Evolutionary conservation across 2,797 vertebrate genomes (phyloP).

Genomic region (Aselliscus stoliczkanus): DNA sequence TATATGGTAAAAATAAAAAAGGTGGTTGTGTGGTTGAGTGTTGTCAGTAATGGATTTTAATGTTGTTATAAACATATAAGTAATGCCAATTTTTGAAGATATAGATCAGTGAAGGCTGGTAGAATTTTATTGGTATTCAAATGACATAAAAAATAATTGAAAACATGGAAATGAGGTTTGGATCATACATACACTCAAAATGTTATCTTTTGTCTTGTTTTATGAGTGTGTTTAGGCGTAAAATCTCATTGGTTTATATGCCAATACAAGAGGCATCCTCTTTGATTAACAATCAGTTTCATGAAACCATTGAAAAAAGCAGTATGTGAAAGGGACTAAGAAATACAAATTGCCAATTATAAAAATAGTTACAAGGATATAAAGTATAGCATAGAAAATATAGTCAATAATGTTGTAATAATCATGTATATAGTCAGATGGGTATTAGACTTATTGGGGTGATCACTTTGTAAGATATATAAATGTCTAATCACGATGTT

Average conservation of each 20-base stretch:
- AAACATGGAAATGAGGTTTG: not conserved
- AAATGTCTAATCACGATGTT: too few relatives aligned
- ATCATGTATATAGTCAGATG: too few relatives aligned
- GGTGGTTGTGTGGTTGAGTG: not conserved
- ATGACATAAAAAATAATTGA: not conserved
- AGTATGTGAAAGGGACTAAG: not conserved
- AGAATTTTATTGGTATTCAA: not conserved
- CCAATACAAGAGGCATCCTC: not conserved
- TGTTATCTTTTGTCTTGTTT: conserved; percentile 3
- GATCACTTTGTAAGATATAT: too few relatives aligned
- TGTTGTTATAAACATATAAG: not conserved
- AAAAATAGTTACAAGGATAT: not conserved
- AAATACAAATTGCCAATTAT: not conserved
- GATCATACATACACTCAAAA: not conserved
- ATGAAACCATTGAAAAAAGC: not conserved
- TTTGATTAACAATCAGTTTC: not conserved
- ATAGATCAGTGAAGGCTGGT: not conserved
- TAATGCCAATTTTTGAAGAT: not conserved
- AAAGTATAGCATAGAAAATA: too few relatives aligned
- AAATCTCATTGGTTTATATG: not conserved
- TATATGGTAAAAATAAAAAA: not conserved
- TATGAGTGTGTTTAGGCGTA: not conserved
- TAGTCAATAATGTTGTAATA: too few relatives aligned
- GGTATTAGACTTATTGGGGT: too few relatives aligned
- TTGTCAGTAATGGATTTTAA: not conserved